These are phyloP conservation scores for human (Homo sapiens) DNA, from an alignment of 2,113 vertebrate species.

Conservation along the genomic window GRCh38 chr14:58657501-58658000, in stretches of 20 bases:
- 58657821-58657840: constrained; percentile 13
- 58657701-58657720: constrained; percentile 10
- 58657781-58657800: constrained; percentile 37
- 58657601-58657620: constrained; percentile 5
- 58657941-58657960: not conserved
- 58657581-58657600: not conserved
- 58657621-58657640: constrained; percentile 25
- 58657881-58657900: not conserved
- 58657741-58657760: not conserved
- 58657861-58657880: not conserved
- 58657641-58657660: not conserved
- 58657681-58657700: not conserved
- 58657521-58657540: constrained; percentile 56
- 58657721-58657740: not conserved
- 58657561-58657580: constrained; percentile 38
- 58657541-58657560: constrained; percentile 37
- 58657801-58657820: constrained; percentile 3
- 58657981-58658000: not conserved
- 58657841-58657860: constrained; percentile 23
- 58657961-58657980: not conserved
- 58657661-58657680: not conserved
- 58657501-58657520: constrained; percentile 55
- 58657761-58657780: constrained; percentile 47
- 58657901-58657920: not conserved
- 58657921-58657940: constrained; percentile 15